These are phyloP conservation scores for Diabrotica balteata DNA, from an alignment of 2,888 invertebrate species.

Conservation along the genomic window DNA sequence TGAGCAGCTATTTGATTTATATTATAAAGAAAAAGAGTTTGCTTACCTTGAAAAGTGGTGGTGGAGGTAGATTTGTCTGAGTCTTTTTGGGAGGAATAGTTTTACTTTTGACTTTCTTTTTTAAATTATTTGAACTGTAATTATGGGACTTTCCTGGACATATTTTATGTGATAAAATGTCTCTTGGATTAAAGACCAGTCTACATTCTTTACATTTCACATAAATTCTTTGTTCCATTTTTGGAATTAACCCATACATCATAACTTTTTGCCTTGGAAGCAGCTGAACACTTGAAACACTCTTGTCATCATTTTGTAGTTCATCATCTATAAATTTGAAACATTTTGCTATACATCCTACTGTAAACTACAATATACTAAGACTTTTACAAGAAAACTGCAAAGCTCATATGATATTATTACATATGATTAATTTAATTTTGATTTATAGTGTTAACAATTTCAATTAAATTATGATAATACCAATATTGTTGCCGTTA, in stretches of 20 bases:
- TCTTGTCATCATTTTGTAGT: constrained; percentile 25
- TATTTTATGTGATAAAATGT: constrained; percentile 40
- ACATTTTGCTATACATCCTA: neutral
- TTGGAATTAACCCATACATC: constrained; percentile 55
- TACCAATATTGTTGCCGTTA: too few species aligned
- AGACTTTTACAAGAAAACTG: too few species aligned
- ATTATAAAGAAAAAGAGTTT: neutral
- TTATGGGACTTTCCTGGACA: constrained; percentile 46
- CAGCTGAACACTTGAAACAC: constrained; percentile 44
- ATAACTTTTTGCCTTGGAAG: constrained; percentile 54
- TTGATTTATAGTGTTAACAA: too few species aligned
- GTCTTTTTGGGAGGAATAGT: constrained; percentile 48
- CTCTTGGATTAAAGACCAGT: constrained; percentile 38
- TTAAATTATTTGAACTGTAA: constrained; percentile 43
- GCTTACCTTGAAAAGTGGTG: constrained; percentile 48
- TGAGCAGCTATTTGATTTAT: too few species aligned
- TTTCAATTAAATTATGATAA: too few species aligned
- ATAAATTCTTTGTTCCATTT: constrained; percentile 54
- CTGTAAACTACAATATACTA: neutral
- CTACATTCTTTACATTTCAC: constrained; percentile 54
- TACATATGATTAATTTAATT: too few species aligned
- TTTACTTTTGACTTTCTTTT: constrained; percentile 53
- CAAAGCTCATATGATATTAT: too few species aligned
- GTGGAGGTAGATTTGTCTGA: constrained; percentile 40
- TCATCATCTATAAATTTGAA: constrained; percentile 31